These are phyloP conservation scores for Picathartes gymnocephalus DNA, from an alignment of 2,113 vertebrate genomes.

Conservation along the genomic window DNA sequence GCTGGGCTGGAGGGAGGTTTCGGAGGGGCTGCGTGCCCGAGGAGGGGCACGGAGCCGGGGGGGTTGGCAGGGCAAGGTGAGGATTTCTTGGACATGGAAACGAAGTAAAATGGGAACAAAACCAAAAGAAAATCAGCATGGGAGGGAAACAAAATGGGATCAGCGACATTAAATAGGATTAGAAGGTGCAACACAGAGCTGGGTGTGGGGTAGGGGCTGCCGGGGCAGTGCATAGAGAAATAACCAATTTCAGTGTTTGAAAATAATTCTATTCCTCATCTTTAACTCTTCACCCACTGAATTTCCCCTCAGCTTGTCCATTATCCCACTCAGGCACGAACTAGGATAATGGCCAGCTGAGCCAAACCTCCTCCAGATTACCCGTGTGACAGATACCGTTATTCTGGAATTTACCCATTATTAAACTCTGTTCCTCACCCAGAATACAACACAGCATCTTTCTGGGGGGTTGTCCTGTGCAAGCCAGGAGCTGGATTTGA, in stretches of 20 bases:
- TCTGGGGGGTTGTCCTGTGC: neutral
- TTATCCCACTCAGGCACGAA: neutral
- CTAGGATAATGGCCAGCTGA: neutral
- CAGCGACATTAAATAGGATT: neutral
- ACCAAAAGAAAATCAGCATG: slow-evolving; percentile 35
- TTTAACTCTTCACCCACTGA: neutral
- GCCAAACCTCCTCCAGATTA: neutral
- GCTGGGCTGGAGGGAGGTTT: slow-evolving; percentile 72
- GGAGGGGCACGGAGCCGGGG: slow-evolving; percentile 70
- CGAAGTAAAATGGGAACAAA: slow-evolving; percentile 53
- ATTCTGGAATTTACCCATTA: neutral
- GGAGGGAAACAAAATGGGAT: neutral
- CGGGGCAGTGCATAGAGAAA: neutral
- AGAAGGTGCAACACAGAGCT: slow-evolving; percentile 24
- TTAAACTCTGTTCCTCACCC: neutral
- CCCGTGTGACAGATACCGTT: neutral
- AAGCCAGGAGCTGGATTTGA: neutral
- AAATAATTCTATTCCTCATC: neutral
- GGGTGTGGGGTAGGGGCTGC: neutral
- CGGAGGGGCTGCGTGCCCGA: slow-evolving; percentile 73
- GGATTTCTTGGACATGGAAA: slow-evolving; percentile 78
- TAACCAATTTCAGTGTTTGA: neutral
- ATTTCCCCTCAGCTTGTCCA: neutral
- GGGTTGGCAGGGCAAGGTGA: slow-evolving; percentile 77
- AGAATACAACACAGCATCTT: neutral